Evolutionary conservation across 2,888 invertebrate genomes (phyloP).

Genomic region (Phalera bucephala): DNA sequence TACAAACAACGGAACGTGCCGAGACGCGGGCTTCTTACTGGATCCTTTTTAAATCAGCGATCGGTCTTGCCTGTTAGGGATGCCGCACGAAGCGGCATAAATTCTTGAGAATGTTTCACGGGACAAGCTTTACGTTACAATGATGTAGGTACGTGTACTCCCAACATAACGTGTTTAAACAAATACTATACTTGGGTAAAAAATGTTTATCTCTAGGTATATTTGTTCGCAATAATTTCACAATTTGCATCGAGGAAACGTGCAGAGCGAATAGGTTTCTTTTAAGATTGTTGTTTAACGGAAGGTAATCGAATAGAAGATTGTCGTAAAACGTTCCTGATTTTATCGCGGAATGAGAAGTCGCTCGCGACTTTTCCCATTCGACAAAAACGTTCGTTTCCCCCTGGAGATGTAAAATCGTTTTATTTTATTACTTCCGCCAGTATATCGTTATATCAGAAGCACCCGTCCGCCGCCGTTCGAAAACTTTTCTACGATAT

Average conservation of each 20-base stretch:
- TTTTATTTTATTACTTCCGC: slow-evolving; percentile 82
- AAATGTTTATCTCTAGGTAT: no score
- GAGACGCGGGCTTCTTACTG: slow-evolving; percentile 40
- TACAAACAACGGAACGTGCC: slow-evolving; percentile 58
- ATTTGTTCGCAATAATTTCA: slow-evolving; percentile 16
- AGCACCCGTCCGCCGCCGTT: slow-evolving; percentile 58
- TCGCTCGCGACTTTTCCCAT: slow-evolving; percentile 80
- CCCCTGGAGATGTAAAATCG: slow-evolving; percentile 81
- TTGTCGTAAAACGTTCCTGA: slow-evolving; percentile 81
- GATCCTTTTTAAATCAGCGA: slow-evolving; percentile 47
- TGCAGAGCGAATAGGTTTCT: slow-evolving; percentile 50
- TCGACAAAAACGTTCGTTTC: slow-evolving; percentile 79
- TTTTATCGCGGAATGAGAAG: slow-evolving; percentile 81
- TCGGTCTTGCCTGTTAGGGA: slow-evolving; percentile 11
- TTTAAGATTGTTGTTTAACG: slow-evolving; percentile 78
- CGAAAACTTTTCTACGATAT: slow-evolving; percentile 58
- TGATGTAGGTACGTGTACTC: background rate
- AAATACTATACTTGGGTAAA: no score
- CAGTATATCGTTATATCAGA: slow-evolving; percentile 76
- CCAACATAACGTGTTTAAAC: background rate
- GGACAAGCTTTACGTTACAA: background rate
- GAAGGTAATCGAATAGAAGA: slow-evolving; percentile 79
- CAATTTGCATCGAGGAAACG: slow-evolving; percentile 40
- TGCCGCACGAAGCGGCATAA: background rate
- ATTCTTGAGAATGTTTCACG: slow-evolving; percentile 4